Conservation (phyloP, 2,888 invertebrate genomes). For the Agonopterix heracliana region DNA sequence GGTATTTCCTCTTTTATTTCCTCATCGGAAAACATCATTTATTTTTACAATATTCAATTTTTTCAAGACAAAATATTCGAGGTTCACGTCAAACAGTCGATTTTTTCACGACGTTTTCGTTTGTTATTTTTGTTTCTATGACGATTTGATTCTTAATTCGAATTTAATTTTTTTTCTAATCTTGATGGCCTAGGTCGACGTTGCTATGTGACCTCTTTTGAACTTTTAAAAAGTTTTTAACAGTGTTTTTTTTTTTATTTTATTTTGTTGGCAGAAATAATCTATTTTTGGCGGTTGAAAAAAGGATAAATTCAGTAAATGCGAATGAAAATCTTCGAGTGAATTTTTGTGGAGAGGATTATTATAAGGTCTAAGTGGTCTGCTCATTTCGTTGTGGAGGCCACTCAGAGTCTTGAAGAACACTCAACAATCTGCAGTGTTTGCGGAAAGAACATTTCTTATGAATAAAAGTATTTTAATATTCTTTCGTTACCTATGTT, state of each 20-base stretch:
- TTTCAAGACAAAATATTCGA: constrained; percentile 56
- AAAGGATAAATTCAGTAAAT: constrained; percentile 5
- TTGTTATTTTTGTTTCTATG: constrained; percentile 58
- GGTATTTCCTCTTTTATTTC: constrained; percentile 62
- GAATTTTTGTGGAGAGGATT: constrained; percentile 48
- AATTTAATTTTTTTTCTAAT: constrained; percentile 19
- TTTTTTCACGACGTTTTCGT: constrained; percentile 42
- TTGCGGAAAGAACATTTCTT: constrained; percentile 27
- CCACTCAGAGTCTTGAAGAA: constrained; percentile 41
- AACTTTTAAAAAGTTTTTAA: constrained; percentile 23
- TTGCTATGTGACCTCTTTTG: constrained; percentile 38
- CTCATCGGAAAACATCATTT: constrained; percentile 71
- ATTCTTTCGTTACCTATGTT: neutral
- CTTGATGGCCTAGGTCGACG: too few species aligned
- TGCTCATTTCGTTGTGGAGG: constrained; percentile 59
- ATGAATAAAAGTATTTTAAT: constrained; percentile 9
- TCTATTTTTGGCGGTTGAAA: neutral
- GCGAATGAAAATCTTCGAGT: constrained; percentile 20
- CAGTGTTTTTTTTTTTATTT: neutral
- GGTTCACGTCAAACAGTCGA: constrained; percentile 44
- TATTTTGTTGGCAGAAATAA: neutral
- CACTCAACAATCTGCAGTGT: constrained; percentile 36
- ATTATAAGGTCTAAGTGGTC: constrained; percentile 61
- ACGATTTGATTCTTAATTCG: constrained; percentile 31
- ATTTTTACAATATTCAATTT: constrained; percentile 67